Evolutionary conservation across 2,888 invertebrate genomes (phyloP), one percentile per base, ranked within the genome.

Genomic region (Amphipyra berbera): DNA sequence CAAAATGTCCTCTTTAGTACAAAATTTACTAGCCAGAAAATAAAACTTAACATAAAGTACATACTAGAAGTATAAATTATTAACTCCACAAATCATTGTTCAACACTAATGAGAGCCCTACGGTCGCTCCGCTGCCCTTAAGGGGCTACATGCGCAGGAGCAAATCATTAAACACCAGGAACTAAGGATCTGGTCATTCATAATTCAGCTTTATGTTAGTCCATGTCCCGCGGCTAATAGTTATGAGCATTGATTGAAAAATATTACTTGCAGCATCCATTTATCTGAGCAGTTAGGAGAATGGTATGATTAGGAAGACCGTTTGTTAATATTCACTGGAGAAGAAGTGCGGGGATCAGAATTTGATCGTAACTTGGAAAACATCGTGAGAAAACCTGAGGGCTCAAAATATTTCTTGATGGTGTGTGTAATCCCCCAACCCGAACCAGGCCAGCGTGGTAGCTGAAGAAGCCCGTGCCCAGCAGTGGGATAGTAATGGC

Each of bases 211-310:
- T 79, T 84, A 81, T 76, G 66, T 79, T 81, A 77, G 68, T 79
- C 78, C 75, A 76, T 77, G 78, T 79, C 81, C 81, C 65, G 67
- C 68, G 70, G 77, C 68, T 77, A 77, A 84, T 82, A 83, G 73
- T 83, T 84, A 85, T 79, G 76, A 74, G 68, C 67, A 63, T 76
- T 90, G 87, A 90, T 90, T 88, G 86, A 86, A 88, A 89, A 86
- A 89, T 89, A 88, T 84, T 75, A 64, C 75, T 57, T 42, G 40
- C 30, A 59, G 50, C 49, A 55, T 41, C 40, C 13, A 66, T 67
- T 61, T 67, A 45, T 61, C 50, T 48, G 55, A 38, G 41, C 15
- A 10, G 27, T 13, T 21, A 6, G 7, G 12, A 40, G 9, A 9
- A 41, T 27, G 6, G 41, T 10, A 37, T 37, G 37, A 12, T 33